Evolutionary conservation across 2,888 invertebrate species (phyloP), one percentile per base, ranked within the genome.

Genomic region (Caenorhabditis doughertyi): DNA sequence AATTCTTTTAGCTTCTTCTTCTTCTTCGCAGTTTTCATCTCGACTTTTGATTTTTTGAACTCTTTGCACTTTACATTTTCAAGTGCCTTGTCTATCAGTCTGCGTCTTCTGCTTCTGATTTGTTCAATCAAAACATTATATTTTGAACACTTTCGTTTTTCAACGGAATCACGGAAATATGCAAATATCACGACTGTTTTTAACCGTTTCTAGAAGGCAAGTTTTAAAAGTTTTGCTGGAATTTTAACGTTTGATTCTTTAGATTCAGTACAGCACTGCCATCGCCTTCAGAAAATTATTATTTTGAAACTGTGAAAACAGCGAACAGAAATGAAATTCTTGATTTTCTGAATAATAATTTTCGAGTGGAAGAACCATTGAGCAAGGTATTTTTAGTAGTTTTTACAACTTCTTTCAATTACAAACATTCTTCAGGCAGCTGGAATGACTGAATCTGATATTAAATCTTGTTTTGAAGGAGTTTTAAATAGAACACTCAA

Each of bases 331-430:
- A 49, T 42, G 72, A 73, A 25, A 32, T 73, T 21, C 9, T 53
- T 9, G 42, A 64, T n/a, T 74, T 74, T 58, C 65, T 74, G 8
- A 74, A 67, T 27, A 67, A 74, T 18, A 65, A 67, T 23, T 74
- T 74, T 47, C 16, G 65, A 49, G 65, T 74, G n/a, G 74, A 74
- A 35, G 74, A 74, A 44, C 49, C 74, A 18, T 25, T 74, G 56
- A 74, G 56, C 58, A 74, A 58, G 55, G 73, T 64, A 39, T 25
- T 39, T 0, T 9, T 3, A 39, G 18, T 18, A 1, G n/a, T 18
- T 32, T 9, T 27, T 11, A 21, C 32, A 2, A 29, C 23, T 58
- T 56, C 55, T 21, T n/a, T 29, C 8, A 16, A 56, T 39, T 9
- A 27, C n/a, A n/a, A n/a, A n/a, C n/a, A n/a, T n/a, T n/a, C 44